These are phyloP conservation scores for Lycia hirtaria DNA, from an alignment of 2,888 invertebrate genomes.

Conservation along the genomic window DNA sequence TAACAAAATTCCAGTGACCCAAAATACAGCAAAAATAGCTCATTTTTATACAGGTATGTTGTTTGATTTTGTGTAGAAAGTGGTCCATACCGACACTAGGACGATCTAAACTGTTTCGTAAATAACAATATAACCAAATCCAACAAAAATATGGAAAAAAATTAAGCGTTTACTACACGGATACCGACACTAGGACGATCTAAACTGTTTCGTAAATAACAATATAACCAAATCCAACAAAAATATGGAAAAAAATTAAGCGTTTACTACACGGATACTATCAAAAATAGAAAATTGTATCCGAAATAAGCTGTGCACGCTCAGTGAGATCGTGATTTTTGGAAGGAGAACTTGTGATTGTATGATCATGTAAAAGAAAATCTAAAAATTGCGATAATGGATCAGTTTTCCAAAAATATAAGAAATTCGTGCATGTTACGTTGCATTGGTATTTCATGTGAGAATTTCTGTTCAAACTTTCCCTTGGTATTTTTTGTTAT, in stretches of 20 bases:
- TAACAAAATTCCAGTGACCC: slow-evolving; percentile 52
- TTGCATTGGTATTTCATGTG: slow-evolving; percentile 3
- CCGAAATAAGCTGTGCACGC: neutral
- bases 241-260: neutral
- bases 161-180: neutral
- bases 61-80: slow-evolving; percentile 16
- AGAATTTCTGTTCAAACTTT: slow-evolving; percentile 4
- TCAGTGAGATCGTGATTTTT: neutral
- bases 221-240: neutral
- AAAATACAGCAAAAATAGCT: slow-evolving; percentile 33
- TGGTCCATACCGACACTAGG: slow-evolving; percentile 59
- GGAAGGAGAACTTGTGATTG: neutral
- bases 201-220: neutral
- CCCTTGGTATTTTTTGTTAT: neutral
- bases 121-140: neutral
- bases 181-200: slow-evolving; percentile 47
- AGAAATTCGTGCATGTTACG: neutral
- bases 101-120: neutral
- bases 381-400: neutral
- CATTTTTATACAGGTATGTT: slow-evolving; percentile 42
- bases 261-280: neutral
- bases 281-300: neutral
- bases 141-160: neutral
- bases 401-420: neutral
- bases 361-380: neutral